Evolutionary conservation across 92 coral and sea anemone species (phyloP).

Genomic region (Ricordea florida): DNA sequence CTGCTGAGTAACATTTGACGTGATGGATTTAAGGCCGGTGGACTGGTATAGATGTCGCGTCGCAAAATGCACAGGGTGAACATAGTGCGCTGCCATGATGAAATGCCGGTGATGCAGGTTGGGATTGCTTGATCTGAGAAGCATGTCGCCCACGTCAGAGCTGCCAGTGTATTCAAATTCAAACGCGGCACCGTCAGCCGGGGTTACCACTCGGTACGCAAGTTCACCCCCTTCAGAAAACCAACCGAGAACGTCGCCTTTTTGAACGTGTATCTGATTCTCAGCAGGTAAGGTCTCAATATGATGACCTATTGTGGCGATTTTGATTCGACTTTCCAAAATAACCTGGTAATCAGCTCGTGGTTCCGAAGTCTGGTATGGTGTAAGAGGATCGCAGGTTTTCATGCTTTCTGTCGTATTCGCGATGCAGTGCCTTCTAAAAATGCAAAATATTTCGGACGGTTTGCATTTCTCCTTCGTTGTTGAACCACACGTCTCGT

Average conservation of each 20-base stretch:
- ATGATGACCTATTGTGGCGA: slow-evolving; percentile 74
- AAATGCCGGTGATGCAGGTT: slow-evolving; percentile 58
- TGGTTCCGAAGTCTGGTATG: slow-evolving; percentile 62
- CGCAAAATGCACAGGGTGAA: slow-evolving; percentile 75
- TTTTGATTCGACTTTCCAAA: slow-evolving; percentile 47
- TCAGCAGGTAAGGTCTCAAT: slow-evolving; percentile 45
- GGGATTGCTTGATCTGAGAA: slow-evolving; percentile 50
- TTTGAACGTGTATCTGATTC: slow-evolving; percentile 44
- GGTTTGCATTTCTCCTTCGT: slow-evolving; percentile 47
- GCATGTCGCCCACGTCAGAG: slow-evolving; percentile 62
- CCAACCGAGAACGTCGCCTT: slow-evolving; percentile 86
- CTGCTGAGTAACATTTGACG: slow-evolving; percentile 69
- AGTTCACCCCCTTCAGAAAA: slow-evolving; percentile 74
- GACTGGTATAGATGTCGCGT: slow-evolving; percentile 59
- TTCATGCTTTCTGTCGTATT: slow-evolving; percentile 55
- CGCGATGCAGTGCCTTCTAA: slow-evolving; percentile 62
- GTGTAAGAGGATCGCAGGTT: slow-evolving; percentile 41
- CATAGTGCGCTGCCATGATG: slow-evolving; percentile 78
- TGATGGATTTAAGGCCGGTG: slow-evolving; percentile 71
- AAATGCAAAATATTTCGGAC: slow-evolving; percentile 54
- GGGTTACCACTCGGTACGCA: slow-evolving; percentile 49
- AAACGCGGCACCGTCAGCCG: slow-evolving; percentile 45
- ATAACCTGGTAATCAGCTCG: slow-evolving; percentile 76
- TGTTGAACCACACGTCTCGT: slow-evolving; percentile 24
- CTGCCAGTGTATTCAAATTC: slow-evolving; percentile 51